Percentiles rank a stretch among this genome's conserved stretches.
These are phyloP conservation scores for Drosophila algonquin DNA, from an alignment of 2,888 invertebrate genomes.

Conservation along the genomic window DNA sequence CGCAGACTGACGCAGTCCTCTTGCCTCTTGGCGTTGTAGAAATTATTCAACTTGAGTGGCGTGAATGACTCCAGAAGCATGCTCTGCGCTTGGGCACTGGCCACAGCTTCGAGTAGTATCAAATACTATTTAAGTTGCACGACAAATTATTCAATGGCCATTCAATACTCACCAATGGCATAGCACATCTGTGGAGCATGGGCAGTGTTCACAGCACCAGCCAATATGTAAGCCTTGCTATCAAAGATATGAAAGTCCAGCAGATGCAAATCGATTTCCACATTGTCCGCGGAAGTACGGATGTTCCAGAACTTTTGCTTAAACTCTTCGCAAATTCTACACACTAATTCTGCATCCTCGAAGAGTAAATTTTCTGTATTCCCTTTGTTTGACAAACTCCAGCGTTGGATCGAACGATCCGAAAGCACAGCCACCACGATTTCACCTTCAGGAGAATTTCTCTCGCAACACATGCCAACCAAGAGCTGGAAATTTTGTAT, in stretches of 20 bases:
- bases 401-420: constrained; percentile 92
- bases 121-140: background rate
- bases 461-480: constrained; percentile 88
- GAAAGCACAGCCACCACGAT: constrained; percentile 89
- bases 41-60: constrained; percentile 80
- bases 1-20: constrained; percentile 80
- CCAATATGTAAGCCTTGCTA: constrained; percentile 88
- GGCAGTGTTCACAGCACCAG: constrained; percentile 88
- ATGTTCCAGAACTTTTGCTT: constrained; percentile 88
- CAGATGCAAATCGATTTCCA: constrained; percentile 88
- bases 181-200: constrained; percentile 89
- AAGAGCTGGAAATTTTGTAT: constrained; percentile 84
- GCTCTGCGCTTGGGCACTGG: constrained; percentile 65
- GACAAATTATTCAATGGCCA: background rate
- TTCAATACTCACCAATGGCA: constrained; percentile 87
- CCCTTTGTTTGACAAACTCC: constrained; percentile 88
- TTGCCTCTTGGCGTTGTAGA: constrained; percentile 78
- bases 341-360: constrained; percentile 89
- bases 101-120: constrained; percentile 59
- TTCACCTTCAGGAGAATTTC: constrained; percentile 80
- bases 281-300: constrained; percentile 84
- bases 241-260: constrained; percentile 91
- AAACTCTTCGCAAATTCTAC: constrained; percentile 89
- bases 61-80: constrained; percentile 76
- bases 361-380: constrained; percentile 89